These are phyloP conservation scores for Lepidurus packardi DNA, from an alignment of 1,140 invertebrate species.

Conservation along the genomic window DNA sequence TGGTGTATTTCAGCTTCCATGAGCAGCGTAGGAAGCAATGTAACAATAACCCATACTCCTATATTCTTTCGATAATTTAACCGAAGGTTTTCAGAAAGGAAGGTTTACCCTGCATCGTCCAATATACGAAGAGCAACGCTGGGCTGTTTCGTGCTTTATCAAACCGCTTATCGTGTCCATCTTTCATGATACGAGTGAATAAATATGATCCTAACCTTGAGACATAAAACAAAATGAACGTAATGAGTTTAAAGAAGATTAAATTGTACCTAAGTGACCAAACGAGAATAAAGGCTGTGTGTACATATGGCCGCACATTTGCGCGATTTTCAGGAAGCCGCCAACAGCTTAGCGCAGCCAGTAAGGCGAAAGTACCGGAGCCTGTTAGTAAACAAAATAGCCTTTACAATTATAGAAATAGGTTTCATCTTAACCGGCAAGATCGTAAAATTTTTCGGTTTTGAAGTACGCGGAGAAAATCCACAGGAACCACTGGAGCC, in stretches of 20 bases:
- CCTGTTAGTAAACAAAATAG: constrained; percentile 34
- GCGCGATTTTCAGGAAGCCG: constrained; percentile 39
- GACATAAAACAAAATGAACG: constrained; percentile 28
- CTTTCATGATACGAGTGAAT: constrained; percentile 45
- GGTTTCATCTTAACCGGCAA: constrained; percentile 42
- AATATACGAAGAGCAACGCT: constrained; percentile 42
- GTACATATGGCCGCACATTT: constrained; percentile 41
- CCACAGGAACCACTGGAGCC: constrained; percentile 45
- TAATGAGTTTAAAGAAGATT: background rate
- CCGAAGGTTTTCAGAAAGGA: background rate
- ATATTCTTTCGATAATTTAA: background rate
- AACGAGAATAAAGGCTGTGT: constrained; percentile 43
- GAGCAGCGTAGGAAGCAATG: constrained; percentile 46
- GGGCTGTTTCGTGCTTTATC: constrained; percentile 43
- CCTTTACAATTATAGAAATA: constrained; percentile 17
- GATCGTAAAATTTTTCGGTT: constrained; percentile 49
- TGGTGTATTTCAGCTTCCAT: constrained; percentile 38
- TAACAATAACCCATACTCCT: constrained; percentile 43
- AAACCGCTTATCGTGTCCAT: constrained; percentile 45
- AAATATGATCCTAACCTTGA: constrained; percentile 45
- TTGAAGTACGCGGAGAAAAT: constrained; percentile 41
- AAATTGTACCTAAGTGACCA: constrained; percentile 44
- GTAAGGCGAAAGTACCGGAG: constrained; percentile 42
- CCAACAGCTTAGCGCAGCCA: constrained; percentile 41
- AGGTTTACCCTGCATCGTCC: constrained; percentile 46